phyloP scores from a whole-genome alignment of 2,113 vertebrate species.

The Lota lota region DNA sequence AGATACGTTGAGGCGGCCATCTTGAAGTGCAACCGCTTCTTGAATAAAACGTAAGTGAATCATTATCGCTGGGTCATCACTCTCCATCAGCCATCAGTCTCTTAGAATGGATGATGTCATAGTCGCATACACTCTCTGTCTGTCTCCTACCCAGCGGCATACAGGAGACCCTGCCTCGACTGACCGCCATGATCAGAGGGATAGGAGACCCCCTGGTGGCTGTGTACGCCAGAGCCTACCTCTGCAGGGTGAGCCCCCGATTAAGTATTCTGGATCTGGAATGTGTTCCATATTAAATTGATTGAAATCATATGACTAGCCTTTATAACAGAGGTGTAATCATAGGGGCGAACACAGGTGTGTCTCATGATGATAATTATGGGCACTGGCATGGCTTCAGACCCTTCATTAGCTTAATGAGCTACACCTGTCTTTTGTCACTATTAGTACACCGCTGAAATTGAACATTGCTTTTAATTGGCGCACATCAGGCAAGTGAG shows the following conservation, averaged over 20 bases:
- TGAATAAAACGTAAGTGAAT: constrained; percentile 83
- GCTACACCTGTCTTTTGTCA: too few relatives aligned
- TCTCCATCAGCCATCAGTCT: not conserved
- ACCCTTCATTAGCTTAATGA: too few relatives aligned
- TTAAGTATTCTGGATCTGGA: not conserved
- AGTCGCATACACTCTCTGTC: not conserved
- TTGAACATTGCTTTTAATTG: too few relatives aligned
- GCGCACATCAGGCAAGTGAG: too few relatives aligned
- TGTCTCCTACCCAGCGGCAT: constrained; percentile 79
- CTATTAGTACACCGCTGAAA: not conserved
- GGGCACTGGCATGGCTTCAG: too few relatives aligned
- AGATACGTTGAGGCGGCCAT: constrained; percentile 97
- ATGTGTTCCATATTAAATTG: not conserved
- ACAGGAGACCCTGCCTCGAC: constrained; percentile 86
- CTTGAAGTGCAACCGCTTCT: constrained; percentile 93
- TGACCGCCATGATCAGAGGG: constrained; percentile 91
- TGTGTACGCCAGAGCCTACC: constrained; percentile 93
- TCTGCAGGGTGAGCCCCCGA: constrained; percentile 84
- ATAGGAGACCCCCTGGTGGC: constrained; percentile 95
- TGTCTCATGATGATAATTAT: too few relatives aligned
- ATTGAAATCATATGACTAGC: too few relatives aligned
- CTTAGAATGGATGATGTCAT: not conserved
- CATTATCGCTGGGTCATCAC: not conserved
- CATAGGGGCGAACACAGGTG: too few relatives aligned
- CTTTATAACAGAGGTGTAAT: not conserved